These are phyloP conservation scores for Dicyrtoma fusca DNA, from an alignment of 2,888 invertebrate genomes.

Conservation along the genomic window DNA sequence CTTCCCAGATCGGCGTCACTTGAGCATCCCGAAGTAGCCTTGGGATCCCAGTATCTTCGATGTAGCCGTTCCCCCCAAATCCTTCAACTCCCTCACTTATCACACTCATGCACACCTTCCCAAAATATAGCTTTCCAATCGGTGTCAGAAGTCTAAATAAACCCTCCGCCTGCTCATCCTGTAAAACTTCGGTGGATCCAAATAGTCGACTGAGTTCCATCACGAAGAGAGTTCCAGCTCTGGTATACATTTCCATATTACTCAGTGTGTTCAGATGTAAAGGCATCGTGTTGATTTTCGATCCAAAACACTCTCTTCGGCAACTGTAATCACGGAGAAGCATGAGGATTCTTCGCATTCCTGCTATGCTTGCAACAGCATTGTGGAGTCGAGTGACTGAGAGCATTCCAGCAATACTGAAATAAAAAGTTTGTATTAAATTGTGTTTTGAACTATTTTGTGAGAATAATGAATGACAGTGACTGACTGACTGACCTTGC, in stretches of 20 bases:
- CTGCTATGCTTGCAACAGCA: constrained; percentile 60
- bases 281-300: constrained; percentile 61
- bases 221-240: constrained; percentile 62
- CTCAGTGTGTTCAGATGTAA: constrained; percentile 64
- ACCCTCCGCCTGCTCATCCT: not conserved
- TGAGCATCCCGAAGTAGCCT: constrained; percentile 64
- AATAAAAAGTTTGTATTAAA: too few relatives aligned
- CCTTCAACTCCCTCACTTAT: constrained; percentile 64
- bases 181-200: constrained; percentile 55
- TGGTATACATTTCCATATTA: constrained; percentile 62
- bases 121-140: constrained; percentile 64
- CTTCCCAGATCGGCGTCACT: constrained; percentile 66
- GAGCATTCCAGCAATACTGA: constrained; percentile 60
- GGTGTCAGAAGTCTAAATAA: constrained; percentile 64
- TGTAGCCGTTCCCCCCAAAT: constrained; percentile 66
- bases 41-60: constrained; percentile 66
- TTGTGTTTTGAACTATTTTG: not conserved
- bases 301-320: constrained; percentile 63
- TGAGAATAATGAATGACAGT: constrained; percentile 59
- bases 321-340: constrained; percentile 63
- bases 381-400: constrained; percentile 65
- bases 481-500: too few relatives aligned
- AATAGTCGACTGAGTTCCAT: constrained; percentile 58
- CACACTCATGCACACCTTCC: constrained; percentile 63
- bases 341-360: constrained; percentile 62